A percentile compares a stretch with the other conserved stretches of the same genome.
Evolutionary conservation across 2,888 invertebrate species (phyloP).

Genomic region (Pseudoips prasinana): DNA sequence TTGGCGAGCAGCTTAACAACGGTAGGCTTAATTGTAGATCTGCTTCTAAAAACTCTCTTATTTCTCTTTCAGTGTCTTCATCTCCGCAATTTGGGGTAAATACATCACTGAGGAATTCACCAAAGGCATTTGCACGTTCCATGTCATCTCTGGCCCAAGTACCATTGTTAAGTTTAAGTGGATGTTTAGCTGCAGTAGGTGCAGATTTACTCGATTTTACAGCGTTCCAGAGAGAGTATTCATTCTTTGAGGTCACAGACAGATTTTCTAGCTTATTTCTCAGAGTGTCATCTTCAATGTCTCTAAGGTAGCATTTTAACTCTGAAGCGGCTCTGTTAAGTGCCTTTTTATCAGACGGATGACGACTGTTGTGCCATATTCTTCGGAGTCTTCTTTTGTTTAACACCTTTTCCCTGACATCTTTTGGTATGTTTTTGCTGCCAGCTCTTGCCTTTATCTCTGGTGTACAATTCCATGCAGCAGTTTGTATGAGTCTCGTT

Average conservation of each 20-base stretch:
- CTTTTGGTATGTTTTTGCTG: neutral
- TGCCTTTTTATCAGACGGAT: neutral
- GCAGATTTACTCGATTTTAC: too few species aligned
- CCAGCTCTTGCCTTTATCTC: neutral
- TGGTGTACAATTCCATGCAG: conserved; percentile 1
- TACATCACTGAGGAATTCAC: neutral
- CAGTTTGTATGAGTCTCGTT: conserved; percentile 1
- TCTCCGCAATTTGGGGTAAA: neutral
- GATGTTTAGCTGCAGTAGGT: too few species aligned
- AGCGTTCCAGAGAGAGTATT: too few species aligned
- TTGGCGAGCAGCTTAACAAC: too few species aligned
- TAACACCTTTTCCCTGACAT: neutral
- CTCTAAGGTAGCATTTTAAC: neutral
- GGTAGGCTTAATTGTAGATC: too few species aligned
- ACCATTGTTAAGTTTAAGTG: neutral
- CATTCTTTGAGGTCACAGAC: too few species aligned
- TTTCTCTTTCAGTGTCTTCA: neutral
- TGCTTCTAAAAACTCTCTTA: neutral
- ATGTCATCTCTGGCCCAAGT: neutral
- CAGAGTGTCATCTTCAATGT: neutral
- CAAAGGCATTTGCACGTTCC: neutral
- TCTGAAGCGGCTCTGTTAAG: neutral
- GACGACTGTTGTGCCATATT: neutral
- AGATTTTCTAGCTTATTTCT: too few species aligned
- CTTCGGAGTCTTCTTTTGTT: neutral